These are phyloP conservation scores for Trissolcus brochymenae DNA, from an alignment of 2,888 invertebrate genomes.

Conservation along the genomic window DNA sequence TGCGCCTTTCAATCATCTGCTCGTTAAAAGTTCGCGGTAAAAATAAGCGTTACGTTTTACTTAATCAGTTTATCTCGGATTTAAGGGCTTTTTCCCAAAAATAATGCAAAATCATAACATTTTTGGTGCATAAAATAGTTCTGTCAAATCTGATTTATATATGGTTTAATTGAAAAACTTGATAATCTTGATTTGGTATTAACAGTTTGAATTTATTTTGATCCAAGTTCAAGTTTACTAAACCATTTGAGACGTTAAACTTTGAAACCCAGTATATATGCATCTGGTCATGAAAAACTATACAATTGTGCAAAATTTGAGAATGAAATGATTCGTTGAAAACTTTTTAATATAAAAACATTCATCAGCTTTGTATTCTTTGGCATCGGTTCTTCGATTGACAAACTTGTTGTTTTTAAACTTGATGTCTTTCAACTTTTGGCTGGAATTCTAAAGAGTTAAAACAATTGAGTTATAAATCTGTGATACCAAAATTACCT, in stretches of 20 bases:
- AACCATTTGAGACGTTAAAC: no score
- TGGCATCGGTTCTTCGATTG: slow-evolving; percentile 16
- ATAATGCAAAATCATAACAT: not conserved
- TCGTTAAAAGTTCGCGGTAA: not conserved
- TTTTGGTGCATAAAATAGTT: no score
- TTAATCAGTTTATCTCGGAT: slow-evolving; percentile 4
- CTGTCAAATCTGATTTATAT: no score
- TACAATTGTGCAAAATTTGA: no score
- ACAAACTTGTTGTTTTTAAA: slow-evolving; percentile 32
- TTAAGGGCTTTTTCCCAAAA: not conserved
- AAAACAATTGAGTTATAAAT: slow-evolving; percentile 31
- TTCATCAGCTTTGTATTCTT: not conserved
- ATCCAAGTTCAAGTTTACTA: no score
- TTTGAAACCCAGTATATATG: no score
- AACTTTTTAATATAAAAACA: no score
- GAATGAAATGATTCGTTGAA: no score
- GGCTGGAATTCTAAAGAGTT: slow-evolving; percentile 39
- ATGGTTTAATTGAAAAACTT: no score
- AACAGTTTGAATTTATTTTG: no score
- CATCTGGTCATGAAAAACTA: no score
- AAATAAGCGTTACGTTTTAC: slow-evolving; percentile 4
- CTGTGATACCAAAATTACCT: slow-evolving; percentile 41
- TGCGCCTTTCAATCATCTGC: slow-evolving; percentile 19
- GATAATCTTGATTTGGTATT: no score
- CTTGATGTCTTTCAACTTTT: slow-evolving; percentile 29